These are phyloP conservation scores for Conistra vaccinii DNA, from an alignment of 2,888 invertebrate species.

Conservation along the genomic window DNA sequence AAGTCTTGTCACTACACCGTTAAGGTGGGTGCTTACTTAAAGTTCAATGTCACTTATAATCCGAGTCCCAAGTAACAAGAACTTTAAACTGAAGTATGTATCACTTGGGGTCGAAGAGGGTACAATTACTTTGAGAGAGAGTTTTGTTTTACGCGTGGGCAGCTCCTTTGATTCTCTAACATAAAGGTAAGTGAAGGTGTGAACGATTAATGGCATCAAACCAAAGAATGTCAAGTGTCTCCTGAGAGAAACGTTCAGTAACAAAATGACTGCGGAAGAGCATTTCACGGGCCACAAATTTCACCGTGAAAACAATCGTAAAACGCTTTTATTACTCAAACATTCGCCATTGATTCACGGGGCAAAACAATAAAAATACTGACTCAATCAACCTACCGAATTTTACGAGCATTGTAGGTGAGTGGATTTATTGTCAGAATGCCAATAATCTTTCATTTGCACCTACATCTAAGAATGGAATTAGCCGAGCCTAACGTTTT, in stretches of 20 bases:
- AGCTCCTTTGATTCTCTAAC: constrained; percentile 45
- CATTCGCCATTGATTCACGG: constrained; percentile 90
- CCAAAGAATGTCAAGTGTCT: constrained; percentile 80
- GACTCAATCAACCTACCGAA: constrained; percentile 89
- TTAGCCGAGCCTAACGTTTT: constrained; percentile 66
- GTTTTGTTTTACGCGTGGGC: constrained; percentile 54
- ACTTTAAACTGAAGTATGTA: constrained; percentile 49
- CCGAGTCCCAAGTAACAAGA: constrained; percentile 38
- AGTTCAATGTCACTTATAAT: constrained; percentile 61
- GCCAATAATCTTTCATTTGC: constrained; percentile 86
- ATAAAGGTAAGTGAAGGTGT: constrained; percentile 58
- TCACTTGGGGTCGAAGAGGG: constrained; percentile 29
- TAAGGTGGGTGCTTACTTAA: constrained; percentile 53
- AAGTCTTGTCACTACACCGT: constrained; percentile 60
- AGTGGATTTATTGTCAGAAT: constrained; percentile 86
- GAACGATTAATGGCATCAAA: constrained; percentile 73
- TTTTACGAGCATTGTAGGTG: constrained; percentile 88
- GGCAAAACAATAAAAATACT: constrained; percentile 90
- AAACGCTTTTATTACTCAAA: constrained; percentile 89
- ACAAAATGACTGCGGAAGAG: constrained; percentile 84
- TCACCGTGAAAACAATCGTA: constrained; percentile 90
- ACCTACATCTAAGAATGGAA: constrained; percentile 77
- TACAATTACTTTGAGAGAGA: constrained; percentile 48
- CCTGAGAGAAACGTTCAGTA: constrained; percentile 79
- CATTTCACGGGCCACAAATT: constrained; percentile 90